Conservation (phyloP, 2,113 vertebrate genomes). For the Cephalopholis sonnerati region DNA sequence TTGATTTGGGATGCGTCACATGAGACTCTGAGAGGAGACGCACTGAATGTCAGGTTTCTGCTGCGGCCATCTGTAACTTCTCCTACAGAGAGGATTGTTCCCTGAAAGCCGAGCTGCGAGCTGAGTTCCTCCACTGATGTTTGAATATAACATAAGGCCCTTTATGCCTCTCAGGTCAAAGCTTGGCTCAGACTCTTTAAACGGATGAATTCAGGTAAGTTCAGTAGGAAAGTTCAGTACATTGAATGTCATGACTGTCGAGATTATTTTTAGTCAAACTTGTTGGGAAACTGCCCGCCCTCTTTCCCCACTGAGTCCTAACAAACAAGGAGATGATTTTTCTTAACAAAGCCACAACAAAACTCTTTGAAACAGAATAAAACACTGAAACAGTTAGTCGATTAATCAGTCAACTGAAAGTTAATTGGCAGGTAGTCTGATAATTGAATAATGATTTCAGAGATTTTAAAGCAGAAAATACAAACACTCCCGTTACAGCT, state of each 20-base stretch:
- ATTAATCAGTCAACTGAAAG: neutral
- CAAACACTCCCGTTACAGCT: no score
- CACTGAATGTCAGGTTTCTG: conserved; percentile 18
- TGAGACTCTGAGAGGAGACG: conserved; percentile 25
- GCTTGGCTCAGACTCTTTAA: neutral
- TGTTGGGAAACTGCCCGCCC: neutral
- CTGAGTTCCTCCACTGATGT: neutral
- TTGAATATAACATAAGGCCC: conserved; percentile 10
- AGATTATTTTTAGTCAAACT: conserved; percentile 14
- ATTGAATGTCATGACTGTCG: neutral
- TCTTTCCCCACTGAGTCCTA: neutral
- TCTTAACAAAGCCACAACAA: neutral
- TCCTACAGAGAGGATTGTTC: conserved; percentile 35
- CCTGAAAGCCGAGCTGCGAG: neutral
- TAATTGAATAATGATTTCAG: no score
- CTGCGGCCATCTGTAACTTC: neutral
- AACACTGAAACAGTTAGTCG: neutral
- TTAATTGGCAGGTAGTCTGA: no score
- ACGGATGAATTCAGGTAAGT: neutral
- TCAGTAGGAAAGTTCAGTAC: neutral
- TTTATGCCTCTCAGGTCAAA: neutral
- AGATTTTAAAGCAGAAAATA: no score
- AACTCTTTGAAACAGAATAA: neutral
- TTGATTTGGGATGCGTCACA: neutral
- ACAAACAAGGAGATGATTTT: neutral